A percentile compares a stretch with the other conserved stretches of the same genome.
Evolutionary conservation across 2,888 invertebrate genomes (phyloP).

Genomic region (Volucella inanis): DNA sequence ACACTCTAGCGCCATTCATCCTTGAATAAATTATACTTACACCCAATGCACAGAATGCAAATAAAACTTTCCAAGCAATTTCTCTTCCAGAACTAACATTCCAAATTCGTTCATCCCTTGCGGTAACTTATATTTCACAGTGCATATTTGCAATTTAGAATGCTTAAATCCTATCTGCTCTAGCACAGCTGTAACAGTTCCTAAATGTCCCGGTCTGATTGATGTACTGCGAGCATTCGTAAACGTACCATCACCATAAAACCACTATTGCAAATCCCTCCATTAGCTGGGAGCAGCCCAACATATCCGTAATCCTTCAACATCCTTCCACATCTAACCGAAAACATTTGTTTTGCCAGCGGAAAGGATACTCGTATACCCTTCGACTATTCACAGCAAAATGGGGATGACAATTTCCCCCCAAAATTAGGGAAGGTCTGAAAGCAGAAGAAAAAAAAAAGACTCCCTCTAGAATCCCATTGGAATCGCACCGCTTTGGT

Average conservation of each 20-base stretch:
- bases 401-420: constrained; percentile 36
- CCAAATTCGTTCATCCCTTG: neutral
- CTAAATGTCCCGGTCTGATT: constrained; percentile 44
- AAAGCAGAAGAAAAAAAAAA: neutral
- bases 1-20: no score
- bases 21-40: no score
- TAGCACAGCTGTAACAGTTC: constrained; percentile 42
- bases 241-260: constrained; percentile 27
- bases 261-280: constrained; percentile 13
- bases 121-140: neutral
- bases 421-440: neutral
- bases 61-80: neutral
- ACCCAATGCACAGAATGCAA: no score
- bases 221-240: constrained; percentile 55
- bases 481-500: constrained; percentile 8
- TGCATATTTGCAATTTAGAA: constrained; percentile 28
- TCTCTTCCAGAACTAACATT: neutral
- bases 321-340: constrained; percentile 33
- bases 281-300: neutral
- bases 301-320: constrained; percentile 36
- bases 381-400: constrained; percentile 20
- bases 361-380: neutral
- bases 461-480: constrained; percentile 23
- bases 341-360: constrained; percentile 52
- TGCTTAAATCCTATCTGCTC: constrained; percentile 31